These are phyloP conservation scores for Amphipoea oculea DNA, from an alignment of 2,888 invertebrate species.

Conservation along the genomic window DNA sequence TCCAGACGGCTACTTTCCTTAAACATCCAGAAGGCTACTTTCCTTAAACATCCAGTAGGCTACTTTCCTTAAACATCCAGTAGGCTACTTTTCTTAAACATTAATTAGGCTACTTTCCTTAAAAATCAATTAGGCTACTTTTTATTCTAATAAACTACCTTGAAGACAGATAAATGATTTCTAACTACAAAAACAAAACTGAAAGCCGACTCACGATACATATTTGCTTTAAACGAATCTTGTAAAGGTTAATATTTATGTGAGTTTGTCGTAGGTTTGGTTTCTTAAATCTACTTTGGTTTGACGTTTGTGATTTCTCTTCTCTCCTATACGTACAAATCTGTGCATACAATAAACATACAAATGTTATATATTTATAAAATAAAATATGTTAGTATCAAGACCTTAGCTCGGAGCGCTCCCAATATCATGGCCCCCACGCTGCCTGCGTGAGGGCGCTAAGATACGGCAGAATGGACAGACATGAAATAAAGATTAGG, in stretches of 20 bases:
- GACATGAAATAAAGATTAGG: conserved; percentile 80
- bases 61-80: background rate
- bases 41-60: too few species aligned
- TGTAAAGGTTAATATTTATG: conserved; percentile 18
- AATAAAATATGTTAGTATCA: conserved; percentile 47
- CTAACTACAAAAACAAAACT: conserved; percentile 6
- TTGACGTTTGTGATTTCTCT: conserved; percentile 24
- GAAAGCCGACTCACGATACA: conserved; percentile 31
- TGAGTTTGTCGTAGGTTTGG: conserved; percentile 7
- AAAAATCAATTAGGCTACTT: background rate
- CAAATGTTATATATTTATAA: background rate
- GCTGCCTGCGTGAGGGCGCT: conserved; percentile 77
- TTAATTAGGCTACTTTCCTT: background rate
- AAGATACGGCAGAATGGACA: conserved; percentile 68
- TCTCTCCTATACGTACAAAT: conserved; percentile 11
- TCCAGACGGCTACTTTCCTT: background rate
- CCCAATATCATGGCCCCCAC: conserved; percentile 71
- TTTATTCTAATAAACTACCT: conserved; percentile 8
- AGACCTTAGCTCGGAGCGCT: conserved; percentile 79
- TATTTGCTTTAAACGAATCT: conserved; percentile 26
- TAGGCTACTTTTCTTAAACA: background rate
- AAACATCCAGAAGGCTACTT: background rate
- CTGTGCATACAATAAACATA: conserved; percentile 27
- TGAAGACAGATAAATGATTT: background rate
- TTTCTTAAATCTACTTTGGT: conserved; percentile 15